phyloP scores from a whole-genome alignment of 2,888 invertebrate species.

The Caenorhabditis sp. region DNA sequence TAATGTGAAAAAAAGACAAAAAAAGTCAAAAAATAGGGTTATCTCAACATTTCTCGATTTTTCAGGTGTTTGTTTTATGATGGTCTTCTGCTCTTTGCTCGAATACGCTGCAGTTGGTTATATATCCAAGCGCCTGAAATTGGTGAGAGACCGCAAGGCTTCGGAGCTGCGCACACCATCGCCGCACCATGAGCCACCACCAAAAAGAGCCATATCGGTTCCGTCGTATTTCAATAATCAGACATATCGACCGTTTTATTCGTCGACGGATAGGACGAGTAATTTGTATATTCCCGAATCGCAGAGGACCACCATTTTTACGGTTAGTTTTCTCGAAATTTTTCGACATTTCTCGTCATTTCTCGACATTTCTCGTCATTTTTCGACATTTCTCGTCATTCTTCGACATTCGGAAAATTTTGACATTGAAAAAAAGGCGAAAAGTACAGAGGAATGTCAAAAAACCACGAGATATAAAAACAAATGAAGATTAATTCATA shows the following conservation, averaged over 20 bases:
- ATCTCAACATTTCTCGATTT: neutral
- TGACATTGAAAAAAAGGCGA: too few species aligned
- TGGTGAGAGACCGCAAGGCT: constrained; percentile 42
- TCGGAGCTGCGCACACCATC: constrained; percentile 36
- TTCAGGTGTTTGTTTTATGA: constrained; percentile 83
- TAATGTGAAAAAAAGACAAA: too few species aligned
- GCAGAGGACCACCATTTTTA: constrained; percentile 38
- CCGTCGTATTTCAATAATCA: constrained; percentile 49
- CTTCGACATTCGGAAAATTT: too few species aligned
- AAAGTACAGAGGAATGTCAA: too few species aligned
- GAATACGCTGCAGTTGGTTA: constrained; percentile 97
- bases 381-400: constrained; percentile 10
- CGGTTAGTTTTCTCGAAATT: too few species aligned
- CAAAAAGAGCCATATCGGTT: constrained; percentile 30
- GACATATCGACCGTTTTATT: constrained; percentile 63
- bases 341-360: too few species aligned
- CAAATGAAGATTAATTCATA: too few species aligned
- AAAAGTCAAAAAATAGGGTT: too few species aligned
- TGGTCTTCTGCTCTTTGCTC: constrained; percentile 95
- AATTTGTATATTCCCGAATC: constrained; percentile 52
- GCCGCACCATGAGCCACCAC: constrained; percentile 18
- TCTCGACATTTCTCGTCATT: constrained; percentile 5
- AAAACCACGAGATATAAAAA: too few species aligned
- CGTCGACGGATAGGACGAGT: constrained; percentile 55
- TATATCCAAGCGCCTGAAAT: constrained; percentile 80